Evolutionary conservation across 2,888 invertebrate genomes (phyloP), one percentile per base, ranked within the genome.

Genomic region (Anorthoa munda): DNA sequence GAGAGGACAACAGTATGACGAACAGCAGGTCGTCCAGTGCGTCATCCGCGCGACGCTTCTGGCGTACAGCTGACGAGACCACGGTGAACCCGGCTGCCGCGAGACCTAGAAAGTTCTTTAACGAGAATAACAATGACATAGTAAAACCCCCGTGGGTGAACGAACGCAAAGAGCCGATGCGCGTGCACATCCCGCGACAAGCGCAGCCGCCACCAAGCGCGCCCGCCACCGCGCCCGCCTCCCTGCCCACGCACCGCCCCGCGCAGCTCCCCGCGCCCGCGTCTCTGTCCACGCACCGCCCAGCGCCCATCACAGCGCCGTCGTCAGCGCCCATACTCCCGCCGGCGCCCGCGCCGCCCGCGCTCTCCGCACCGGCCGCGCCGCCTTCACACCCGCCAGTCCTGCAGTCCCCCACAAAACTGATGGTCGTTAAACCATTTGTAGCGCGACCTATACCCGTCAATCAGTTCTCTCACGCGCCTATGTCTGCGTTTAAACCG

Each of bases 401-500:
- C 3, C 91, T 90, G 18, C 92, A 89, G 86, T 94, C 93, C 3
- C 93, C 93, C 59, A 92, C 92, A 81, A 95, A 90, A 74, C 92
- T 92, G 13, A 75, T 90, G 17, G 84, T 90, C 74, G 90, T 93
- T 50, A 94, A 97, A 82, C 96, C 96, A 58, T 96, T 97, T 72
- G 94, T 95, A 31, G 96, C 97, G 45, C 97, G 97, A 89, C 97
- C 97, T 15, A 93, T 97, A 58, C 97, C 97, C 4, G 96, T 98
- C 0, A 98, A 98, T 90, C 97, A 98, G 85, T 98, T 98, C 88
- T 98, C 97, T 39, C 98, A 98, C 90, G 98, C 98, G 0, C 98
- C 98, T 0, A 97, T 97, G 95, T 98, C 98, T 15, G 98, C 98
- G 5, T 98, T 98, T 88, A 97, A 97, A 82, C 98, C 97, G 1